Evolutionary conservation across 2,113 vertebrate species (phyloP), one percentile per base, ranked within the genome.

Genomic region (Prinia subflava): DNA sequence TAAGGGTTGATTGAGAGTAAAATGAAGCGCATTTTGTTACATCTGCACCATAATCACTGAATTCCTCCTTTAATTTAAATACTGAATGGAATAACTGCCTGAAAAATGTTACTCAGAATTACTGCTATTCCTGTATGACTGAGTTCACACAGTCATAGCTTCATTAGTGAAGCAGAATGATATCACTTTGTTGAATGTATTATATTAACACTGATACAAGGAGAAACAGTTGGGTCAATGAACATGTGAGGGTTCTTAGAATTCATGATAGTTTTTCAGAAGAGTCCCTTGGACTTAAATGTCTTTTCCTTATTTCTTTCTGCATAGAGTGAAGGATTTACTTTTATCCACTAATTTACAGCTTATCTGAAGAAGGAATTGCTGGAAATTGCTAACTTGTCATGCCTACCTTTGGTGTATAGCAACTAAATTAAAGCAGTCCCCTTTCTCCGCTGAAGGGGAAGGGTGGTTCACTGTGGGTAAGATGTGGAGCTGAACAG

Each of bases 31-130:
- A 49, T 91, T 82, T 87, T 95, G 24, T 83, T 95, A 73, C 67
- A 73, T 83, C 76, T 87, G 65, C 16, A 64, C 42, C 25, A 46
- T 80, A 77, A 75, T 92, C 42, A 73, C n/a, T 55, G 50, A 46
- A 18, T 76, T 94, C 71, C 16, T 63, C 13, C 88, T 97, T 96
- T 92, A 87, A 84, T 92, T 94, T 71, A 95, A 93, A 84, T 70
- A 78, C 11, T 55, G 19, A 69, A 86, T 75, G 53, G 87, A 95
- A 87, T 70, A 89, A 64, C 68, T 53, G 22, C 33, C 71, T 79
- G 20, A 80, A 73, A 67, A 92, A 73, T 41, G 11, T 44, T 84
- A 63, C 62, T 86, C 27, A 53, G 46, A 83, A 47, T 92, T 82
- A 77, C 28, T 87, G 55, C 15, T 62, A 7, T 46, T 95, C 30